Conservation (phyloP, 2,888 invertebrate species). For the Abrostola tripartita region DNA sequence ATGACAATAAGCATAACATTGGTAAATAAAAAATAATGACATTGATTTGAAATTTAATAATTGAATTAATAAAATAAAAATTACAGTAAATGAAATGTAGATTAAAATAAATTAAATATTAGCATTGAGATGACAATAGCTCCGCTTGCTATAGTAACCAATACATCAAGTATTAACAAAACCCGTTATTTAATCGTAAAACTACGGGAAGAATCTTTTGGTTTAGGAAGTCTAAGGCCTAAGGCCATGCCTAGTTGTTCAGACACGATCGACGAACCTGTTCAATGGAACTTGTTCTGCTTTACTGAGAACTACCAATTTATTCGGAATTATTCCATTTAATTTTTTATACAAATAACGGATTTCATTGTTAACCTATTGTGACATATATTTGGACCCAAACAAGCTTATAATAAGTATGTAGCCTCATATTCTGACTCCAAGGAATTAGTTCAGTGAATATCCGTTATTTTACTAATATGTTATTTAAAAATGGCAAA, state of each 20-base stretch:
- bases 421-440: background rate
- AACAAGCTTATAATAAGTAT: background rate
- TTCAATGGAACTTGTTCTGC: too few relatives aligned
- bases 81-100: background rate
- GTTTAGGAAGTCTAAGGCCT: too few relatives aligned
- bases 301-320: too few relatives aligned
- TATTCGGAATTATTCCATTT: background rate
- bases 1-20: conserved; percentile 6
- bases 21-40: conserved; percentile 6
- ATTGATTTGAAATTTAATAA: background rate
- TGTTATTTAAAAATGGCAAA: too few relatives aligned
- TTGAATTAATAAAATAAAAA: background rate
- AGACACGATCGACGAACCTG: too few relatives aligned
- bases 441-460: too few relatives aligned
- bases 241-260: too few relatives aligned
- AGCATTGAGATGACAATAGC: conserved; percentile 7
- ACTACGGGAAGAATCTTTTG: too few relatives aligned
- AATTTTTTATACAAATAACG: background rate
- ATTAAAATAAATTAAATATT: conserved; percentile 1
- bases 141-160: background rate
- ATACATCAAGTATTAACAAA: background rate
- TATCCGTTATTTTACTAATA: too few relatives aligned
- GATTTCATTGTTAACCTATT: background rate
- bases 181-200: background rate
- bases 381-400: background rate